Percentiles rank a stretch among this genome's conserved stretches.
Evolutionary conservation across 2,113 vertebrate species (phyloP).

Genomic region (Rhea americana): DNA sequence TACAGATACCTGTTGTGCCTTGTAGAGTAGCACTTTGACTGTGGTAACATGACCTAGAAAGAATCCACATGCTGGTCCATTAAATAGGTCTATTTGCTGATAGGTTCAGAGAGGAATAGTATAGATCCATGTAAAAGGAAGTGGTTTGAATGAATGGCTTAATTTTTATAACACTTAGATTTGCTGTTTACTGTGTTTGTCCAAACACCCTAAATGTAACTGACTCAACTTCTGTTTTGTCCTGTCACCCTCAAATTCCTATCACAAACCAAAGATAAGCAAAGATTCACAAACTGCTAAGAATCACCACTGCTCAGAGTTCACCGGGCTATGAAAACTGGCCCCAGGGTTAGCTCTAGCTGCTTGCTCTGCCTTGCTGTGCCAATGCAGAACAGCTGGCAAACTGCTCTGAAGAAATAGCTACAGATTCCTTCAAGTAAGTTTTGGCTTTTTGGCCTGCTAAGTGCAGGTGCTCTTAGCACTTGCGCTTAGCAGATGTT

Average conservation of each 20-base stretch:
- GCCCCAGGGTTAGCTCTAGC: background rate
- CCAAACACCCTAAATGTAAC: background rate
- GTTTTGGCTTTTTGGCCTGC: background rate
- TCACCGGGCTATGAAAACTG: background rate
- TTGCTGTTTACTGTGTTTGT: background rate
- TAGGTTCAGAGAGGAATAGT: background rate
- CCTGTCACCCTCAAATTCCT: background rate
- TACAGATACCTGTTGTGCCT: background rate
- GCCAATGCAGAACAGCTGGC: background rate
- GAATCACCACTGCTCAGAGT: background rate
- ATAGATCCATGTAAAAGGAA: background rate
- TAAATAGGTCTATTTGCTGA: background rate
- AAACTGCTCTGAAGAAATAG: background rate
- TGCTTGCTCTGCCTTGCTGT: background rate
- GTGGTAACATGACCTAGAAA: background rate
- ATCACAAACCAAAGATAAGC: background rate
- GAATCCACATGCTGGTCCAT: background rate
- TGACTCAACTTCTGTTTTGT: background rate
- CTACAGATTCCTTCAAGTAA: background rate
- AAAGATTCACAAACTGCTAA: background rate
- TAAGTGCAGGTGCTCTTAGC: background rate
- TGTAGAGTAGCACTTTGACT: background rate
- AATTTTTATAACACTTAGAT: background rate
- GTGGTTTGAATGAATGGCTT: background rate
- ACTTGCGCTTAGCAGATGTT: background rate